A percentile compares a stretch with the other conserved stretches of the same genome.
These are phyloP conservation scores for Ciconia stormi DNA, from an alignment of 2,113 vertebrate species.

Conservation along the genomic window DNA sequence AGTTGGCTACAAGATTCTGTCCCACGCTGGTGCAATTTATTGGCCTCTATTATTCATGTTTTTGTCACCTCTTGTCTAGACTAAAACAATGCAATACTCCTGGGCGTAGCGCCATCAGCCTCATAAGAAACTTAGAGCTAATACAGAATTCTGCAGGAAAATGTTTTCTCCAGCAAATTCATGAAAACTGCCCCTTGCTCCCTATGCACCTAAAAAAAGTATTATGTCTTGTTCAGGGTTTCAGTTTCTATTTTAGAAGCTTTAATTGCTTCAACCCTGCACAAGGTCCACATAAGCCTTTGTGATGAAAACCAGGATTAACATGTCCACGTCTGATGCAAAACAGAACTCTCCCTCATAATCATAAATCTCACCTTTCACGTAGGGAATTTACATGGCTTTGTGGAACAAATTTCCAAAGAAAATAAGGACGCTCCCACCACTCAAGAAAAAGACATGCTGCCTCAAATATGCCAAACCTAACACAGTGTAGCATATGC, in stretches of 20 bases:
- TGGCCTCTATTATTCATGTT: not conserved
- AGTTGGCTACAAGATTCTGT: not conserved
- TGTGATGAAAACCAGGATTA: not conserved
- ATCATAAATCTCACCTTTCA: not conserved
- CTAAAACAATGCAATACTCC: not conserved
- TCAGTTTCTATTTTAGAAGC: not conserved
- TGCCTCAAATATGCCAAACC: not conserved
- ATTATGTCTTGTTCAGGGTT: not conserved
- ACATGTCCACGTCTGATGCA: not conserved
- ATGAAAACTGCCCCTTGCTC: not conserved
- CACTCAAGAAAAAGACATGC: not conserved
- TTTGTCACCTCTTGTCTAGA: slow-evolving; percentile 41
- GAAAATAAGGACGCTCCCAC: not conserved
- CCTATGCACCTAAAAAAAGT: not conserved
- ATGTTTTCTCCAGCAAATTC: not conserved
- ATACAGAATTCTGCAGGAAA: not conserved
- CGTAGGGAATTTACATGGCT: not conserved
- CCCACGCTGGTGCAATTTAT: not conserved
- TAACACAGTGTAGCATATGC: not conserved
- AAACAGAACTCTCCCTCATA: not conserved
- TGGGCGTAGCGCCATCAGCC: not conserved
- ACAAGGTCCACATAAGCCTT: not conserved
- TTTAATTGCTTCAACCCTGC: not conserved
- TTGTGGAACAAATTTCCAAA: not conserved
- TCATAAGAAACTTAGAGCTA: not conserved